Percentiles rank a stretch among this genome's conserved stretches.
Evolutionary conservation across 2,888 invertebrate species (phyloP).

Genomic region (Scelioninae gen. 1): DNA sequence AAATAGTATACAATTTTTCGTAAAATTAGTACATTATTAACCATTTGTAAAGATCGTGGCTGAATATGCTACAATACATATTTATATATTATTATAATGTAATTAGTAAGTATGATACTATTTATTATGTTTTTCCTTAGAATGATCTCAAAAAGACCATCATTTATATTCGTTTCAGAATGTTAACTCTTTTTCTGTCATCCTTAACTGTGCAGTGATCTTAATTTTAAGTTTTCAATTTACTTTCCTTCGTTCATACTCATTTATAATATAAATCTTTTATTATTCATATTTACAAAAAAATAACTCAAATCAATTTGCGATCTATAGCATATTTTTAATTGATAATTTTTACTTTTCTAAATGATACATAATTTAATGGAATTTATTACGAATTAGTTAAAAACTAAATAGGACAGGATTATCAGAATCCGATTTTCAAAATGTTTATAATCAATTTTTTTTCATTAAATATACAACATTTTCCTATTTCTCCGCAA

Average conservation of each 20-base stretch:
- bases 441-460: no score
- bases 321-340: no score
- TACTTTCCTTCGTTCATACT: no score
- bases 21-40: constrained; percentile 22
- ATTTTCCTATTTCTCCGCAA: no score
- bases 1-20: constrained; percentile 9
- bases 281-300: no score
- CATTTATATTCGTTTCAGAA: constrained; percentile 32
- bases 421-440: no score
- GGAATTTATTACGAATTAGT: no score
- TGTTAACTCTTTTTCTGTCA: constrained; percentile 26
- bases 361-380: no score
- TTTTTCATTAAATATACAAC: no score
- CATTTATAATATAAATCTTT: constrained; percentile 8
- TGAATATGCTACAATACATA: constrained; percentile 15
- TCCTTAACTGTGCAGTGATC: constrained; percentile 22
- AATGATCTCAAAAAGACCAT: constrained; percentile 37
- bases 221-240: background rate
- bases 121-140: constrained; percentile 22
- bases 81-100: constrained; percentile 29
- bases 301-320: no score
- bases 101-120: constrained; percentile 18
- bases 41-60: constrained; percentile 16
- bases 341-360: no score
- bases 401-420: no score